A percentile compares a stretch with the other conserved stretches of the same genome.
These are phyloP conservation scores for Tanypteryx hageni DNA, from an alignment of 2,888 invertebrate species.

Conservation along the genomic window DNA sequence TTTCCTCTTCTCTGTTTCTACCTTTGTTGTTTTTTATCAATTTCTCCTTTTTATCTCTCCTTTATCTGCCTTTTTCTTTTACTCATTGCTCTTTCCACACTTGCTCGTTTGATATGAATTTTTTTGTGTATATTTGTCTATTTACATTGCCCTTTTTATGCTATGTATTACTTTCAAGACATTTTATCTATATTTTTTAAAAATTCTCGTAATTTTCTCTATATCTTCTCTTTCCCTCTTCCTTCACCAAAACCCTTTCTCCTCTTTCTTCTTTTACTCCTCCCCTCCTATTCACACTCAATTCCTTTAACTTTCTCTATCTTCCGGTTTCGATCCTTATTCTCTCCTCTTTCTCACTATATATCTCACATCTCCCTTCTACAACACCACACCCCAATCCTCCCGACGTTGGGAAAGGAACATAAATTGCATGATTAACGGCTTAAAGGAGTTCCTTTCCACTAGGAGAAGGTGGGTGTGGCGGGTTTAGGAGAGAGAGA, in stretches of 20 bases:
- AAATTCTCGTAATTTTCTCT: too few relatives aligned
- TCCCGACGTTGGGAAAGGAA: background rate
- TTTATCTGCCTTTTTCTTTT: too few relatives aligned
- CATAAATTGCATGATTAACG: constrained; percentile 35
- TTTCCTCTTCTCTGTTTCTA: background rate
- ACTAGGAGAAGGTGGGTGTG: background rate
- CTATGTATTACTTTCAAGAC: too few relatives aligned
- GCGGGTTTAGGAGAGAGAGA: background rate
- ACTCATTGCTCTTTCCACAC: too few relatives aligned
- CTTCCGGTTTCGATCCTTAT: background rate
- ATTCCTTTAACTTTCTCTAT: background rate
- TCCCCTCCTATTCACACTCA: background rate
- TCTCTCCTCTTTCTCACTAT: background rate
- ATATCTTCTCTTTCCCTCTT: too few relatives aligned
- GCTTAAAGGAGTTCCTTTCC: constrained; percentile 15
- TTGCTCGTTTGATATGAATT: too few relatives aligned
- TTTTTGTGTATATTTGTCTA: too few relatives aligned
- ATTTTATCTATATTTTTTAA: too few relatives aligned
- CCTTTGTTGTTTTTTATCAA: too few relatives aligned
- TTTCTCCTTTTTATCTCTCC: too few relatives aligned
- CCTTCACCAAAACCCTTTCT: background rate
- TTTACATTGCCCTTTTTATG: too few relatives aligned
- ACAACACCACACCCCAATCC: background rate
- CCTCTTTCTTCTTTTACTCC: background rate
- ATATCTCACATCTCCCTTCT: background rate